A percentile compares a stretch with the other conserved stretches of the same genome.
Evolutionary conservation across 2,888 invertebrate genomes (phyloP).

Genomic region (Falcaria lacertinaria): DNA sequence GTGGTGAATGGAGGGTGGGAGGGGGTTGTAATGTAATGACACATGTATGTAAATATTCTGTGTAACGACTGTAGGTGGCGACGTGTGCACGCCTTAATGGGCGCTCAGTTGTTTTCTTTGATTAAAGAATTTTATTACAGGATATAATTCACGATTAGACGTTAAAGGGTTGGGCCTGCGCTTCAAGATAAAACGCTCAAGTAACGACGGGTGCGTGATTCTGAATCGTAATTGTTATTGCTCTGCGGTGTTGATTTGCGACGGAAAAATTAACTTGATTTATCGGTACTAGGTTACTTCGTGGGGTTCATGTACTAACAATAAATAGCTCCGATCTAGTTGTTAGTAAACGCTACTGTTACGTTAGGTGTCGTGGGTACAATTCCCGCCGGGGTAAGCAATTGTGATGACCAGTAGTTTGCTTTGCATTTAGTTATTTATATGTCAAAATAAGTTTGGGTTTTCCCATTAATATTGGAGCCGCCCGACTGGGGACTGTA

Average conservation of each 20-base stretch:
- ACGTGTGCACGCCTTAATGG: constrained; percentile 74
- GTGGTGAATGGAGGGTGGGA: constrained; percentile 38
- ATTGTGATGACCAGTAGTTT: no score
- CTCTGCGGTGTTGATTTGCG: constrained; percentile 18
- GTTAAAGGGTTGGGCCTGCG: constrained; percentile 67
- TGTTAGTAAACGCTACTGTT: no score
- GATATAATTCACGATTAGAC: constrained; percentile 79
- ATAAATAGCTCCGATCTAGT: not conserved
- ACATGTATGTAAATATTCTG: constrained; percentile 78
- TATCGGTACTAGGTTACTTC: not conserved
- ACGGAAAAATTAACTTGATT: constrained; percentile 21
- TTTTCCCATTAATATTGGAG: no score
- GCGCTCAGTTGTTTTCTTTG: constrained; percentile 77
- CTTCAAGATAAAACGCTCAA: constrained; percentile 67
- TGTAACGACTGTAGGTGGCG: constrained; percentile 74
- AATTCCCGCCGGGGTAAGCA: no score
- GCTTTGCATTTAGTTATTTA: no score
- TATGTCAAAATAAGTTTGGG: no score
- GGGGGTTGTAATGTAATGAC: constrained; percentile 64
- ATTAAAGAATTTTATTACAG: constrained; percentile 80
- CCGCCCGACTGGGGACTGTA: no score
- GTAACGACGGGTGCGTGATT: constrained; percentile 75
- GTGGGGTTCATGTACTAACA: not conserved
- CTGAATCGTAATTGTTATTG: constrained; percentile 74
- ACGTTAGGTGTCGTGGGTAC: no score